phyloP scores from a whole-genome alignment of 2,888 invertebrate species.

The Lycophotia porphyrea region DNA sequence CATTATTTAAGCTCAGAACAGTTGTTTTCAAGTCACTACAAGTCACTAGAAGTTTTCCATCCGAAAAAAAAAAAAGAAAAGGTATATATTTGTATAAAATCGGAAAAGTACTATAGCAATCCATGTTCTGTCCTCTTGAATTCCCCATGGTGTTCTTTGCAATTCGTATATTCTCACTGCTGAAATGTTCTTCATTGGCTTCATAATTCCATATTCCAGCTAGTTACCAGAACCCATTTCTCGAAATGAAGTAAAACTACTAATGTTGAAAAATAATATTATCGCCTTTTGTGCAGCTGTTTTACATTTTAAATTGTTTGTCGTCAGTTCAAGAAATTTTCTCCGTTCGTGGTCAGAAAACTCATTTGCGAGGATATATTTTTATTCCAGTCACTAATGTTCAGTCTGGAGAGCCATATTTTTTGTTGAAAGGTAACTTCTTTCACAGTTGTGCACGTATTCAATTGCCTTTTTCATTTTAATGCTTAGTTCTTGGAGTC shows the following conservation, averaged over 20 bases:
- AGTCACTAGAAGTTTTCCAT: no score
- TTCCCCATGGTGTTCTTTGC: not conserved
- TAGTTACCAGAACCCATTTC: not conserved
- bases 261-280: constrained; percentile 6
- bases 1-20: no score
- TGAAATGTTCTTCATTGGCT: not conserved
- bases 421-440: constrained; percentile 5
- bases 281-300: constrained; percentile 15
- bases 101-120: no score
- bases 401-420: constrained; percentile 5
- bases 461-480: constrained; percentile 1
- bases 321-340: constrained; percentile 10
- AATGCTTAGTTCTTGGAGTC: not conserved
- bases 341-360: constrained; percentile 25
- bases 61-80: no score
- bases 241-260: constrained; percentile 16
- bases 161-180: not conserved
- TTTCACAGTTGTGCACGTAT: not conserved
- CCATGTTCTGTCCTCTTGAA: no score
- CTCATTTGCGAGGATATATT: constrained; percentile 27
- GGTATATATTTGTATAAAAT: no score
- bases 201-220: not conserved
- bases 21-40: no score
- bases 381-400: constrained; percentile 28
- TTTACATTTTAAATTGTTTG: constrained; percentile 47